These are phyloP conservation scores for Trissoscelio sp. DNA, from an alignment of 2,888 invertebrate species.

Conservation along the genomic window DNA sequence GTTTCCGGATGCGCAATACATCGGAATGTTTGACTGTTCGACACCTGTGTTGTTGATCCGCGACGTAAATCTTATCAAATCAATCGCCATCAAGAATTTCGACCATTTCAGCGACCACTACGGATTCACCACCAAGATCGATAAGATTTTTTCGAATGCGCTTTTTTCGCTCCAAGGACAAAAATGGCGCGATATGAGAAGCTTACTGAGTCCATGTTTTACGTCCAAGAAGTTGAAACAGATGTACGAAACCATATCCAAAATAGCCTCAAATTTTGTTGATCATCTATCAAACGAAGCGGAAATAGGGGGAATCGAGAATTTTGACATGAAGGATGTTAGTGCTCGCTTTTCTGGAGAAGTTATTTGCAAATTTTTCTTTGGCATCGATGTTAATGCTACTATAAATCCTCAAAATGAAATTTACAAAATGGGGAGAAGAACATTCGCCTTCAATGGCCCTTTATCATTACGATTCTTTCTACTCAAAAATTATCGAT, in stretches of 20 bases:
- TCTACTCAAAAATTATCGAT: constrained; percentile 40
- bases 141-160: constrained; percentile 72
- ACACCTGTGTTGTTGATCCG: constrained; percentile 74
- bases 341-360: constrained; percentile 50
- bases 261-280: constrained; percentile 76
- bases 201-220: constrained; percentile 85
- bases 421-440: constrained; percentile 73
- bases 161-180: constrained; percentile 79
- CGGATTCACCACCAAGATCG: constrained; percentile 66
- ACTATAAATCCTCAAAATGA: constrained; percentile 77
- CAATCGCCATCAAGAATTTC: constrained; percentile 72
- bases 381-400: constrained; percentile 75
- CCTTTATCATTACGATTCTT: constrained; percentile 46
- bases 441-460: constrained; percentile 52
- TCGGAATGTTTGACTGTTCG: constrained; percentile 73
- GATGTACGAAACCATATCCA: constrained; percentile 84
- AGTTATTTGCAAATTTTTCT: constrained; percentile 75
- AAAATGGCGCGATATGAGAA: constrained; percentile 84
- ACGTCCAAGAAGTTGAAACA: constrained; percentile 85
- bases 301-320: constrained; percentile 30
- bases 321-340: neutral
- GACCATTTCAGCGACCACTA: constrained; percentile 68
- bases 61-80: constrained; percentile 78
- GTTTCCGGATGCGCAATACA: constrained; percentile 69
- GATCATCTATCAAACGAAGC: constrained; percentile 69